These are phyloP conservation scores for Prunella strophiata DNA, from an alignment of 2,797 vertebrate species.

Conservation along the genomic window DNA sequence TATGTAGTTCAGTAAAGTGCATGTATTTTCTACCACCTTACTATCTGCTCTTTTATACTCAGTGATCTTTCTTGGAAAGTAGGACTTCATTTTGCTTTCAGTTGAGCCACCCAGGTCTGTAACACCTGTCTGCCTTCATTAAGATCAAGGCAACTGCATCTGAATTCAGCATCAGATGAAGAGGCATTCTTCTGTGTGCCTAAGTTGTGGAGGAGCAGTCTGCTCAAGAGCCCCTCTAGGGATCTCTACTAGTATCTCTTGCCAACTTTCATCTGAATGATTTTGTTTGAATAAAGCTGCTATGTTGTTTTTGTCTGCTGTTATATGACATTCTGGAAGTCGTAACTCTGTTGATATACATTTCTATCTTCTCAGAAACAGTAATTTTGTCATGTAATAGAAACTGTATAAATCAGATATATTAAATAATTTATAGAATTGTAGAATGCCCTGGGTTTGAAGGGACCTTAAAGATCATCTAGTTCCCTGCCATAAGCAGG, in stretches of 20 bases:
- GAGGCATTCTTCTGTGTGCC: neutral
- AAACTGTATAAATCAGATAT: neutral
- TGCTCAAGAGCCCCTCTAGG: neutral
- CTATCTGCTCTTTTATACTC: neutral
- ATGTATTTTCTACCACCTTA: neutral
- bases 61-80: neutral
- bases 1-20: neutral
- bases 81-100: conserved; percentile 1
- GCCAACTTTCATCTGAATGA: neutral
- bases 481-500: neutral
- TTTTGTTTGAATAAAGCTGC: conserved; percentile 28
- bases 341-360: neutral
- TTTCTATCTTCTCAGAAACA: neutral
- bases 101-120: neutral
- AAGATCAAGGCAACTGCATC: neutral
- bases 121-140: neutral
- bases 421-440: neutral
- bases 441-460: neutral
- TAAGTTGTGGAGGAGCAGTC: neutral
- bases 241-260: neutral
- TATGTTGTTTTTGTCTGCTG: conserved; percentile 9
- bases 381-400: neutral
- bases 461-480: neutral
- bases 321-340: neutral
- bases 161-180: neutral